Base-by-base conservation (phyloP, 2,888 invertebrate species). In the Junonia oenone region DNA sequence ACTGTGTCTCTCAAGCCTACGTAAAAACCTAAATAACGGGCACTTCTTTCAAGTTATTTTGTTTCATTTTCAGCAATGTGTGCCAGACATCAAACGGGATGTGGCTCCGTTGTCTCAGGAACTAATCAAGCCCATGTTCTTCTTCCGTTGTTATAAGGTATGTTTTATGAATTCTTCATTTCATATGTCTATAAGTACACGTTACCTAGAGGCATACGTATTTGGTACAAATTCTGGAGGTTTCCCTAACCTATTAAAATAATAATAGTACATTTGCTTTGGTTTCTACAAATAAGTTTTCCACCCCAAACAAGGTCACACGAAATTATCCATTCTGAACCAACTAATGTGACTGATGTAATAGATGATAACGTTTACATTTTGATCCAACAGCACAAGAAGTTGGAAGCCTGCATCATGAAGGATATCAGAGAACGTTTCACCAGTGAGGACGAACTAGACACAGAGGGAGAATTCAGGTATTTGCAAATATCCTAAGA, bases 61-160 rank as follows among this genome's bases (percentile, higher is more conserved):
- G 15, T 55, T 37, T 63, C 62, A 52, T 55, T 88, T 87, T 0
- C 78, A 94, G 94, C 92, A 93, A 93, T 94, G 94, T 65, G 92
- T 94, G 0, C 94, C 94, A 0, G 93, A 94, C 64, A 89, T 92
- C 26, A 92, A 93, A 62, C 91, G 92, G 51, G 92, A 93, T 56
- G 91, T 91, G 61, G 91, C 92, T 0, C 93, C 92, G 0, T 83
- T 93, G 0, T 93, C 93, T 0, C 90, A 92, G 46, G 93, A 93
- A 69, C 87, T 93, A 43, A 91, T 93, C 60, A 90, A 92, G 56
- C 93, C 93, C 0, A 93, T 93, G 92, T 93, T 94, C 86, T 94
- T 94, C 91, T 94, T 94, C 90, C 91, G 93, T 57, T 94, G 94
- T 66, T 94, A 94, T 76, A 94, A 94, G 90, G 92, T 92, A 76